These are phyloP conservation scores for Ciconia boyciana DNA, from an alignment of 2,113 vertebrate genomes.

Conservation along the genomic window DNA sequence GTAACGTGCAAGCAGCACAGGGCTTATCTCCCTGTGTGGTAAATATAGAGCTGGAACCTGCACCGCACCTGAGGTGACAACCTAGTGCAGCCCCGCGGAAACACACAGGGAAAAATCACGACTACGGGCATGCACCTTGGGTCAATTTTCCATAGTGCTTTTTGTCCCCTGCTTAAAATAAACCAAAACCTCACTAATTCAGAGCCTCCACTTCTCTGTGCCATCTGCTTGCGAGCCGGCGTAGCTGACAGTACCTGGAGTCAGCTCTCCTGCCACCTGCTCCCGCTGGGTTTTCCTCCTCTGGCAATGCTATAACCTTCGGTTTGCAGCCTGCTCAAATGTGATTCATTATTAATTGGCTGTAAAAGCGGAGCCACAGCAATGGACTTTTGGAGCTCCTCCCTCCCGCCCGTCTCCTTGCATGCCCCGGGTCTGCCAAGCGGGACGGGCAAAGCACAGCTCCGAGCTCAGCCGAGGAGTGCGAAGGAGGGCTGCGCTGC, in stretches of 20 bases:
- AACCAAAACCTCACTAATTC: not conserved
- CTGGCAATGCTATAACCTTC: slow-evolving; percentile 6
- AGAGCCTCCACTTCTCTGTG: not conserved
- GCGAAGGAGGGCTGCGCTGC: not conserved
- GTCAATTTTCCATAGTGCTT: not conserved
- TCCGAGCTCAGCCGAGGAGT: not conserved
- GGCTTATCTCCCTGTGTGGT: not conserved
- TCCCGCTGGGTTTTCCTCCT: slow-evolving; percentile 8
- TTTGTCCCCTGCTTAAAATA: not conserved
- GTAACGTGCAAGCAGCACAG: not conserved
- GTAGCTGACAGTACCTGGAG: not conserved
- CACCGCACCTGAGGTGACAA: not conserved
- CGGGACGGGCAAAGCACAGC: not conserved
- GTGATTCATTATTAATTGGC: not conserved
- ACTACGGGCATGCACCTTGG: not conserved
- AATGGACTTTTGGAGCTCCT: not conserved
- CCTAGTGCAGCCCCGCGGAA: not conserved
- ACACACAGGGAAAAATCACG: not conserved
- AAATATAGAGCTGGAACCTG: not conserved
- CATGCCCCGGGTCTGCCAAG: accelerated
- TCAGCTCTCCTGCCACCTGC: slow-evolving; percentile 17
- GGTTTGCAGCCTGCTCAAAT: not conserved
- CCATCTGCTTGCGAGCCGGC: not conserved
- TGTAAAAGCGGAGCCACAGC: not conserved
- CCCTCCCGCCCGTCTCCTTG: not conserved